Base-by-base conservation (phyloP, 2,888 invertebrate genomes). In the Oscheius onirici region DNA sequence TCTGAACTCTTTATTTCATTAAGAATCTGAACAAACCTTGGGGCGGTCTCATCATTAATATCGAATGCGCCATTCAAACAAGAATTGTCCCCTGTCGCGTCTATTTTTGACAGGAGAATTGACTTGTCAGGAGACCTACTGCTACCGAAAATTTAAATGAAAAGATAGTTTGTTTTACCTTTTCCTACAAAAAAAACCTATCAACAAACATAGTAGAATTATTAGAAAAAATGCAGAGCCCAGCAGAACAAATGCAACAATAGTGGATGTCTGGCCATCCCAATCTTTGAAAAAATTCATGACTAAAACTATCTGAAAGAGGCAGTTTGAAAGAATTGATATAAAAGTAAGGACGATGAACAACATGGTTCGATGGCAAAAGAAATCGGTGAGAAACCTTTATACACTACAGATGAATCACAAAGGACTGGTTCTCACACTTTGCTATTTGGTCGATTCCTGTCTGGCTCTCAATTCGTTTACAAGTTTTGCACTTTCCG, bases 31-130 rank as follows among this genome's bases (percentile, higher is more conserved):
- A 34, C 22, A n/a, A 6, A 51, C 70, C 73, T 71, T 58, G 22
- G 76, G 69, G 20, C 70, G 46, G 71, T 72, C 17, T 76, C 76
- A 20, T 76, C 78, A 11, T 69, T 44, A 49, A 72, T 72, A 40
- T 78, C 75, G 55, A 78, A 78, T 0, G 72, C 78, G 22, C 75
- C 78, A 41, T 78, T 78, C 46, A 63, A 49, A 49, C 63, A 46
- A 26, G 63, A 63, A 15, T 17, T 46, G 28, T 63, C 26, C 2
- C 20, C n/a, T 17, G 10, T 2, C 2, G 15, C 24, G 20, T 43
- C 24, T 11, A n/a, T 20, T 43, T 57, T 34, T 57, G 40, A 26
- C 34, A 34, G 8, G 6, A 70, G 13, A 52, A 43, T 41, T 5
- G 60, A 61, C 22, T 55, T 44, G 40, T 40, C 51, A 3, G 22